phyloP scores from a whole-genome alignment of 2,797 vertebrate genomes.

The Tokudaia muenninki region DNA sequence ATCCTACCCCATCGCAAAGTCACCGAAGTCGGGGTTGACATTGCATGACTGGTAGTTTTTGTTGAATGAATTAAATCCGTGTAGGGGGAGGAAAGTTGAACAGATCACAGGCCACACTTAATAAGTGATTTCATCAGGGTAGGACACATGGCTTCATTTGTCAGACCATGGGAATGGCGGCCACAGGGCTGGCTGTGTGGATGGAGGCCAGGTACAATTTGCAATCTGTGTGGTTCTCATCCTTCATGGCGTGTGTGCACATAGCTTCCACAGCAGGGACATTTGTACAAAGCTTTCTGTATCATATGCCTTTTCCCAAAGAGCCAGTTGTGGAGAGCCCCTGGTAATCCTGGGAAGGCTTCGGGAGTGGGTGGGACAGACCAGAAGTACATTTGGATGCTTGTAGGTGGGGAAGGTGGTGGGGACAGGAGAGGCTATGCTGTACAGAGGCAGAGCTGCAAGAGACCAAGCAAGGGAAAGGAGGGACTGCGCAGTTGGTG shows the following conservation, averaged over 20 bases:
- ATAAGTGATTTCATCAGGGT: background rate
- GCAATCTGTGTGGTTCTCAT: rapidly evolving
- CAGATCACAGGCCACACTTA: background rate
- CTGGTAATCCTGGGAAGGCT: rapidly evolving
- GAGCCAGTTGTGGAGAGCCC: background rate
- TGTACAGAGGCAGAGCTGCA: background rate
- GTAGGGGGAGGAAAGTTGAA: rapidly evolving
- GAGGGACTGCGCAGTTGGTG: too few species aligned
- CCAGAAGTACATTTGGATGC: background rate
- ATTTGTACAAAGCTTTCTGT: rapidly evolving
- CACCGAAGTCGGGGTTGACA: background rate
- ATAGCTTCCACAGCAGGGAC: rapidly evolving
- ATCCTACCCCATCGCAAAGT: rapidly evolving
- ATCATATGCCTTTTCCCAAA: rapidly evolving
- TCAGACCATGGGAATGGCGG: rapidly evolving
- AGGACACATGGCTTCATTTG: too few species aligned
- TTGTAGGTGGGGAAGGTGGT: background rate
- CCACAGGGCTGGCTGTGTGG: rapidly evolving
- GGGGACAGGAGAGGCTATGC: rapidly evolving
- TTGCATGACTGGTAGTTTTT: rapidly evolving
- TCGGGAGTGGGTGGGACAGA: rapidly evolving
- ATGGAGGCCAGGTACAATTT: background rate
- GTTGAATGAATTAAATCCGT: background rate
- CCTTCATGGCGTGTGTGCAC: rapidly evolving
- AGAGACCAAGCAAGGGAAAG: background rate